phyloP scores from a whole-genome alignment of 2,888 invertebrate genomes.

The Drosophila borborema region DNA sequence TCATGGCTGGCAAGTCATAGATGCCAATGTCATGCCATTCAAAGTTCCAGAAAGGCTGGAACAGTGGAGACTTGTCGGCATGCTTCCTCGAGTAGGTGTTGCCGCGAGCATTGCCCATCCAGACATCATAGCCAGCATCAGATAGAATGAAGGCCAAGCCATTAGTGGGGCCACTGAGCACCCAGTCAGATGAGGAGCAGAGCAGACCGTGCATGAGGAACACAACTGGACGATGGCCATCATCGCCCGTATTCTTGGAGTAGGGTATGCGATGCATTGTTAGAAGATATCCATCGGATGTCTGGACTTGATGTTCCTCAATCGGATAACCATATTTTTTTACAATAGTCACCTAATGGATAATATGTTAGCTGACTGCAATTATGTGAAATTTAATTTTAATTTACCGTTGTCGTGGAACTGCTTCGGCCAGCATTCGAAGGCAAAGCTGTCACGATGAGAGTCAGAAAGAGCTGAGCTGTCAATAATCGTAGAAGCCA shows the following conservation, averaged over 20 bases:
- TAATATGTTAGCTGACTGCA: not conserved
- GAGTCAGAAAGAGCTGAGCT: constrained; percentile 37
- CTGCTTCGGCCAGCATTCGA: constrained; percentile 51
- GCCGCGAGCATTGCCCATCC: constrained; percentile 81
- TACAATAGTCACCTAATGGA: constrained; percentile 37
- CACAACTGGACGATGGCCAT: constrained; percentile 59
- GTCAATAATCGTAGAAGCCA: constrained; percentile 39
- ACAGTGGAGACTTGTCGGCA: constrained; percentile 52
- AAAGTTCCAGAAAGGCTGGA: constrained; percentile 76
- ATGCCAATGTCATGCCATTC: constrained; percentile 81
- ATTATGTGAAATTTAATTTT: not conserved
- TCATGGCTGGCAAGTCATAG: constrained; percentile 78
- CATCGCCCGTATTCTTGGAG: constrained; percentile 52
- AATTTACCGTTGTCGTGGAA: constrained; percentile 70
- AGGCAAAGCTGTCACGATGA: constrained; percentile 48
- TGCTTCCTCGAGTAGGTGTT: constrained; percentile 78
- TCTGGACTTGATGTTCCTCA: constrained; percentile 87
- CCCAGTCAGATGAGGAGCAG: constrained; percentile 81
- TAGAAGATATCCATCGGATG: constrained; percentile 79
- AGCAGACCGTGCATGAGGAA: constrained; percentile 81
- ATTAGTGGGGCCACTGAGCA: constrained; percentile 64
- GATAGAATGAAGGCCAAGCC: constrained; percentile 74
- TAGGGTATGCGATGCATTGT: constrained; percentile 81
- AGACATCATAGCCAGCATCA: constrained; percentile 79
- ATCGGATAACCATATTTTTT: constrained; percentile 69